Evolutionary conservation across 1,140 invertebrate species (phyloP).

Genomic region (Atta cephalotes): DNA sequence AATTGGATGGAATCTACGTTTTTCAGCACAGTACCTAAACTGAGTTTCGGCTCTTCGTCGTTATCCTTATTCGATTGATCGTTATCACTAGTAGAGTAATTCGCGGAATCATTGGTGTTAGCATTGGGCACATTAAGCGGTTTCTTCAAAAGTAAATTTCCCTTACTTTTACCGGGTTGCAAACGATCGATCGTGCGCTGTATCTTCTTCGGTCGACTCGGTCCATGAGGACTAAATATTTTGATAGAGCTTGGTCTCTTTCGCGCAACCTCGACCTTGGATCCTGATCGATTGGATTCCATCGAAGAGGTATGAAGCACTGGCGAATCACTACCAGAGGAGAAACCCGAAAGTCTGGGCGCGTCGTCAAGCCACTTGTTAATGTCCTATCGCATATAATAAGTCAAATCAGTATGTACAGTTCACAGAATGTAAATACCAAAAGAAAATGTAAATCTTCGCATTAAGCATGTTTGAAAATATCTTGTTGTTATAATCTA

Average conservation of each 20-base stretch:
- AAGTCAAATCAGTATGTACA: slow-evolving; percentile 11
- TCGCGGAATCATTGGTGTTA: slow-evolving; percentile 63
- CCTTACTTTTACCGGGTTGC: slow-evolving; percentile 94
- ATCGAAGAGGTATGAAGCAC: slow-evolving; percentile 79
- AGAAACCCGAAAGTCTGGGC: slow-evolving; percentile 91
- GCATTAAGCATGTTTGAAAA: not conserved
- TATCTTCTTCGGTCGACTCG: slow-evolving; percentile 89
- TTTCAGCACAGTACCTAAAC: slow-evolving; percentile 92
- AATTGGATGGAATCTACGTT: slow-evolving; percentile 86
- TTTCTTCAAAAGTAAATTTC: slow-evolving; percentile 90
- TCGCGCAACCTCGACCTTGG: slow-evolving; percentile 75
- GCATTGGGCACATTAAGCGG: slow-evolving; percentile 72
- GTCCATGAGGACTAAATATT: slow-evolving; percentile 82
- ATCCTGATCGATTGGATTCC: slow-evolving; percentile 71
- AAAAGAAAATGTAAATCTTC: not conserved
- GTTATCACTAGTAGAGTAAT: slow-evolving; percentile 60
- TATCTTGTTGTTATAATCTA: not conserved
- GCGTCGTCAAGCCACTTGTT: slow-evolving; percentile 95
- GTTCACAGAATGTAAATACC: slow-evolving; percentile 1
- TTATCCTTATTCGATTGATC: slow-evolving; percentile 76
- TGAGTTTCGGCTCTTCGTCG: slow-evolving; percentile 91
- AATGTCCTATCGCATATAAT: slow-evolving; percentile 88
- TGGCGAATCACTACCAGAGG: slow-evolving; percentile 91
- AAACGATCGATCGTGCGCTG: slow-evolving; percentile 93
- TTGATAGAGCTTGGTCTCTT: slow-evolving; percentile 81